phyloP scores from a whole-genome alignment of 2,113 vertebrate genomes.

The Asarcornis scutulata region DNA sequence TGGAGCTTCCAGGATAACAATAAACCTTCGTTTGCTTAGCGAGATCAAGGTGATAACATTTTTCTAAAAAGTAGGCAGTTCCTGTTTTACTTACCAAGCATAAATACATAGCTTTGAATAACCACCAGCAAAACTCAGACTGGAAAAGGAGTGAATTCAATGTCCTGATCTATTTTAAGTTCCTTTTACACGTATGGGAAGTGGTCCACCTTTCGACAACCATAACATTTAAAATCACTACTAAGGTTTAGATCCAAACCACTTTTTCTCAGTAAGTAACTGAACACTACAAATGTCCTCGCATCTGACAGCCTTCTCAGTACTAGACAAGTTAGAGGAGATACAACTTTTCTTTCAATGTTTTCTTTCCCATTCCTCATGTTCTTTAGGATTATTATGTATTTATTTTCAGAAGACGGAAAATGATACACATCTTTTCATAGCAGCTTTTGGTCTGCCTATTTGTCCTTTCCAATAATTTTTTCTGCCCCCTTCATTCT shows the following conservation, averaged over 20 bases:
- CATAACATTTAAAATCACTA: background rate
- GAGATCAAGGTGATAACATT: background rate
- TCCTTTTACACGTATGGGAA: background rate
- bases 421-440: background rate
- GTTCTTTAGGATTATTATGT: background rate
- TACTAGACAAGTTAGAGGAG: background rate
- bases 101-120: background rate
- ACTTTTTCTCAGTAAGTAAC: background rate
- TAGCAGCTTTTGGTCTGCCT: background rate
- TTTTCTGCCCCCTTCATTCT: background rate
- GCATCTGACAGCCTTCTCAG: background rate
- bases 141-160: background rate
- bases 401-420: no score
- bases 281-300: background rate
- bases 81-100: background rate
- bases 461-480: background rate
- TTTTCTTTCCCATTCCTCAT: background rate
- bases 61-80: background rate
- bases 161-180: background rate
- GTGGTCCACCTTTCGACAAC: background rate
- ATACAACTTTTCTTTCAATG: background rate
- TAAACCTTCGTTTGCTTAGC: background rate
- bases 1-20: background rate
- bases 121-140: background rate
- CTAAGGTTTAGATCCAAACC: background rate